Evolutionary conservation across 2,888 invertebrate species (phyloP).

Genomic region (Erebia epiphron): DNA sequence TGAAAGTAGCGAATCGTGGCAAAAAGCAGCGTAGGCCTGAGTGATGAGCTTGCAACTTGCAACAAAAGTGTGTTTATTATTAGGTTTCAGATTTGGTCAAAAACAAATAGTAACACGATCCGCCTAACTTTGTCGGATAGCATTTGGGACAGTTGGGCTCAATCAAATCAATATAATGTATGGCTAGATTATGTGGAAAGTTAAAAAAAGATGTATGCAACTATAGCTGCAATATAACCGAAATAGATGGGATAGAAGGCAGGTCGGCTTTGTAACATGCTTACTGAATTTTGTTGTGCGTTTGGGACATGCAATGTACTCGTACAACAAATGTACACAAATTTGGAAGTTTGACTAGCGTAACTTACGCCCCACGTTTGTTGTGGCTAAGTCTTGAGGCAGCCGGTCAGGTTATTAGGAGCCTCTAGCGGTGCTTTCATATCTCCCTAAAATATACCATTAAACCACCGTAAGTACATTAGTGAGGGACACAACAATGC

Average conservation of each 20-base stretch:
- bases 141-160: no score
- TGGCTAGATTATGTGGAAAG: no score
- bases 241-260: no score
- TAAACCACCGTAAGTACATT: constrained; percentile 68
- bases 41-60: background rate
- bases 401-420: constrained; percentile 57
- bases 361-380: background rate
- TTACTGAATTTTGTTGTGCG: no score
- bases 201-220: no score
- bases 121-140: background rate
- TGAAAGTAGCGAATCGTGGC: background rate
- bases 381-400: constrained; percentile 39
- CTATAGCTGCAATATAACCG: no score
- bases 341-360: background rate
- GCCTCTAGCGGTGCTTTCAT: constrained; percentile 64
- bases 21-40: background rate
- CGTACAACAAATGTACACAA: background rate
- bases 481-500: constrained; percentile 55
- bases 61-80: background rate
- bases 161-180: no score
- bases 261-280: no score
- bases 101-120: background rate
- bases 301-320: no score
- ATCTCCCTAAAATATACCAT: constrained; percentile 70
- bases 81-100: background rate